A percentile compares a stretch with the other conserved stretches of the same genome.
phyloP scores from a whole-genome alignment of 2,888 invertebrate genomes.

The Drosophila longiperda region DNA sequence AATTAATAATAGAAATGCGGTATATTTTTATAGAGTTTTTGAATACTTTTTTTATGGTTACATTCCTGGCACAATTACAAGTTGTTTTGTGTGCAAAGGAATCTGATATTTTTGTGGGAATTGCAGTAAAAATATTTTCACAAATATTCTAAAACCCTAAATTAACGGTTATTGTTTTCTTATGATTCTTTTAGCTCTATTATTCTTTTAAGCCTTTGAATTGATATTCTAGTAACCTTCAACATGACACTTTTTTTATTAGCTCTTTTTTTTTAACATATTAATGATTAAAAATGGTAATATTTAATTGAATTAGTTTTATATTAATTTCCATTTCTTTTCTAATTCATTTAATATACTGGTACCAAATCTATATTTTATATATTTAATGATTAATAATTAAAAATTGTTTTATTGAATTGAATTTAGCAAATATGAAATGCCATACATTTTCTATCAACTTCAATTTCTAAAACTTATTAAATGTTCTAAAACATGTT shows the following conservation, averaged over 20 bases:
- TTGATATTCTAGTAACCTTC: not conserved
- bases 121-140: slow-evolving; percentile 8
- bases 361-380: not conserved
- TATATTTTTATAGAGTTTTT: slow-evolving; percentile 21
- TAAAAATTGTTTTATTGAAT: not conserved
- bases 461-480: not conserved
- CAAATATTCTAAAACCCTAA: not conserved
- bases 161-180: slow-evolving; percentile 17
- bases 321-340: too few species aligned
- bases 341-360: too few species aligned
- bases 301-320: not conserved
- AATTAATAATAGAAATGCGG: slow-evolving; percentile 50
- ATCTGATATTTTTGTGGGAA: slow-evolving; percentile 65
- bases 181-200: not conserved
- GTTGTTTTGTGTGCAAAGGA: slow-evolving; percentile 40
- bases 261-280: not conserved
- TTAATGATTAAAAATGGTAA: not conserved
- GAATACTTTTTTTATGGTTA: slow-evolving; percentile 9
- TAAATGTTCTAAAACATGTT: not conserved
- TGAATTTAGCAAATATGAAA: not conserved
- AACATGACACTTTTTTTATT: too few species aligned
- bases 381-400: not conserved
- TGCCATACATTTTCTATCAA: not conserved
- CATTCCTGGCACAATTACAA: slow-evolving; percentile 34
- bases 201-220: not conserved